phyloP scores from a whole-genome alignment of 2,113 vertebrate genomes.

The Phodopus roborovskii region DNA sequence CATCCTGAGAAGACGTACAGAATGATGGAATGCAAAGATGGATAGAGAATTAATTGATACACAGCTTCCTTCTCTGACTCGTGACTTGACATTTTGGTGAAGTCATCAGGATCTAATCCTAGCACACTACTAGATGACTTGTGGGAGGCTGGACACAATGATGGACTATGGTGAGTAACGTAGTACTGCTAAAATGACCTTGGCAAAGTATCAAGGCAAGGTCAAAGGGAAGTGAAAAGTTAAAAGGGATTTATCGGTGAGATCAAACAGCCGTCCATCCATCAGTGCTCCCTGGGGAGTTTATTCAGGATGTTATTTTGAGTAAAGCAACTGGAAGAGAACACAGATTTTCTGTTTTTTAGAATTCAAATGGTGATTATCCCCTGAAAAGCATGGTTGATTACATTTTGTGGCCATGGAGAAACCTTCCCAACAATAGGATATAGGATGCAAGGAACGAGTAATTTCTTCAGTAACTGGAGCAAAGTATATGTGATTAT shows the following conservation, averaged over 20 bases:
- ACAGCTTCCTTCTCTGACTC: slow-evolving; percentile 9
- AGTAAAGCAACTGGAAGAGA: slow-evolving; percentile 37
- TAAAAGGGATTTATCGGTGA: slow-evolving; percentile 4
- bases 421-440: neutral
- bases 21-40: neutral
- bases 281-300: neutral
- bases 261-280: neutral
- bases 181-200: slow-evolving; percentile 27
- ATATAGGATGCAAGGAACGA: slow-evolving; percentile 11
- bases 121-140: neutral
- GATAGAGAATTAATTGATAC: neutral
- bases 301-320: neutral
- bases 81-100: slow-evolving; percentile 19
- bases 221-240: neutral
- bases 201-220: slow-evolving; percentile 4
- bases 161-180: neutral
- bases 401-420: neutral
- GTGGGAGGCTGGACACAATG: neutral
- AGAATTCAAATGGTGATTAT: neutral
- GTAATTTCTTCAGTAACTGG: neutral
- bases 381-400: neutral
- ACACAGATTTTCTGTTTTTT: neutral
- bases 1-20: neutral
- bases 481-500: slow-evolving; percentile 9
- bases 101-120: slow-evolving; percentile 16